These are phyloP conservation scores for Urosaurus nigricauda DNA, from an alignment of 2,797 vertebrate species.

Conservation along the genomic window DNA sequence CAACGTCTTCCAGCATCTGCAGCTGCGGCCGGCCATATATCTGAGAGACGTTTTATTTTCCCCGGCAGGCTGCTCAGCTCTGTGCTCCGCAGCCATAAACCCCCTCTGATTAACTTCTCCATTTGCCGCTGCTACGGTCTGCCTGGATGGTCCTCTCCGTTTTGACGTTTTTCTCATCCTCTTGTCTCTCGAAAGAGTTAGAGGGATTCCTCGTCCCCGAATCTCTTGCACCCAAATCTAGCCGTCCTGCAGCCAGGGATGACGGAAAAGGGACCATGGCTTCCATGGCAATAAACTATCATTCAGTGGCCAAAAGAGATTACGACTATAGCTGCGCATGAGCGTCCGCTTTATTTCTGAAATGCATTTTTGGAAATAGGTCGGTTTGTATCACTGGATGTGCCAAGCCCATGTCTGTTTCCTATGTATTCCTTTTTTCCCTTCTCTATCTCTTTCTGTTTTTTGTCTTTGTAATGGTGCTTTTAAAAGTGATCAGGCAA, in stretches of 20 bases:
- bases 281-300: not conserved
- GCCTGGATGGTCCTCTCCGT: too few species aligned
- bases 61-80: not conserved
- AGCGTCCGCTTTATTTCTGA: too few species aligned
- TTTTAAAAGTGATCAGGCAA: too few species aligned
- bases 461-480: too few species aligned
- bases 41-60: not conserved
- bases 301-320: too few species aligned
- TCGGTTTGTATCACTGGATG: too few species aligned
- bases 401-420: too few species aligned
- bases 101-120: conserved; percentile 4
- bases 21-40: not conserved
- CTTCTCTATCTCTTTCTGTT: too few species aligned
- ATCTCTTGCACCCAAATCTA: not conserved
- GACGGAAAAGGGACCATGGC: too few species aligned
- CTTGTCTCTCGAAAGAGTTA: not conserved
- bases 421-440: too few species aligned
- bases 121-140: not conserved
- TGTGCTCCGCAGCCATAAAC: conserved; percentile 3
- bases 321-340: too few species aligned
- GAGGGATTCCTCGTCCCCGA: not conserved
- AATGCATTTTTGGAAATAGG: too few species aligned
- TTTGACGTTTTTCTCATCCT: not conserved
- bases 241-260: not conserved
- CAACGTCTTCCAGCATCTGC: not conserved